Evolutionary conservation across 2,888 invertebrate species (phyloP), one percentile per base, ranked within the genome.

Genomic region (Chrysolina americana): DNA sequence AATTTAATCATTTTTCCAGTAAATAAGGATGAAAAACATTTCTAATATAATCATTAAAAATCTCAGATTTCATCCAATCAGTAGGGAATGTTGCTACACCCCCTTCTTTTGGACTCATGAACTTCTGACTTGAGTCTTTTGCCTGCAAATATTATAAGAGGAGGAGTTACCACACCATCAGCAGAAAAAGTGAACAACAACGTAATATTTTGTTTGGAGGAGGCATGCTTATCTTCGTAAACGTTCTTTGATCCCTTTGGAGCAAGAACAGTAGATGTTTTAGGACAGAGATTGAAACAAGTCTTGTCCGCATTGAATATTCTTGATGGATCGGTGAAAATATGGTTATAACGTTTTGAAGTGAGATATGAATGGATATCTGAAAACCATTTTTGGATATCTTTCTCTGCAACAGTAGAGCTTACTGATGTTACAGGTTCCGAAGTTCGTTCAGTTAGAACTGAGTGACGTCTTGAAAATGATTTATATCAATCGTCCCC

Each of bases 121-220:
- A 85, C 81, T 17, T 84, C 80, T 44, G 68, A 68, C 41, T 83
- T 81, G 11, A 86, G 68, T 68, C 84, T 73, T 76, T 83, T 78
- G 65, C 82, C 81, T 0, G 84, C 83, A 75, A 80, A 85, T 41
- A 86, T 81, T 5, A 87, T 79, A 83, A 87, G 82, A 17, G 86
- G 86, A 36, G 86, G 86, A 6, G 83, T 83, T 28, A 81, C 70
- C 48, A 74, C 68, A 50, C 86, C 86, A 72, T 79, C 65, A 4
- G 87, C 86, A 3, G 83, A 78, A 82, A 87, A 87, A n/a, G 85
- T 84, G 72, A 86, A 86, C 83, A 87, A 79, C 0, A 86, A 86
- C 11, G 86, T 87, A 21, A 87, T 77, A 13, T 80, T 81, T 13
- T 81, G 78, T 80, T 87, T 87, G 8, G 81, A 77, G 21, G 76